These are phyloP conservation scores for Dermochelys coriacea DNA, from an alignment of 2,797 vertebrate genomes.

Conservation along the genomic window DNA sequence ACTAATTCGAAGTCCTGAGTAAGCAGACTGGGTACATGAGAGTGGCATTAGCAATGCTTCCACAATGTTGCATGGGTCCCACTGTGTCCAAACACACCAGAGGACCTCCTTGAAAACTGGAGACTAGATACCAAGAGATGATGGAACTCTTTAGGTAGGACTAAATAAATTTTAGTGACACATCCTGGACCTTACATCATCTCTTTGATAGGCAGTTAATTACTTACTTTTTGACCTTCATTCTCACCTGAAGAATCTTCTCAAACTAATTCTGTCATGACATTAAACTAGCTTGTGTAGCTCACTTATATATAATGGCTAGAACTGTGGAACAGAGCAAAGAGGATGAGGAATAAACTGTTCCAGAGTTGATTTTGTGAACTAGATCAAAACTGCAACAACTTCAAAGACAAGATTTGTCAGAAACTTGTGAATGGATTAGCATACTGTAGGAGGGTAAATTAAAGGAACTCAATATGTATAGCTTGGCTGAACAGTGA, in stretches of 20 bases:
- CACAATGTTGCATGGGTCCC: not conserved
- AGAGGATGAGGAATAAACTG: not conserved
- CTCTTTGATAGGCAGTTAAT: not conserved
- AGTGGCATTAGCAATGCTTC: not conserved
- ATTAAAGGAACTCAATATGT: not conserved
- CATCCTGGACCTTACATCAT: not conserved
- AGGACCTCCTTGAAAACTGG: not conserved
- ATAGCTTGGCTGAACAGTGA: not conserved
- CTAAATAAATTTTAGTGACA: not conserved
- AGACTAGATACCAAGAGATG: not conserved
- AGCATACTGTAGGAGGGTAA: not conserved
- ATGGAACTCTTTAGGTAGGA: not conserved
- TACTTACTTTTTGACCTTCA: conserved; percentile 28
- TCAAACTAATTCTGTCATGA: not conserved
- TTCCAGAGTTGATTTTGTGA: not conserved
- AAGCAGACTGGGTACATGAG: not conserved
- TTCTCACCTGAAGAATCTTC: not conserved
- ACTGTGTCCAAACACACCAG: not conserved
- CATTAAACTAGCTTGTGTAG: not conserved
- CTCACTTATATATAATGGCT: not conserved
- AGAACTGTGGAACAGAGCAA: not conserved
- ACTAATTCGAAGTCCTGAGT: not conserved
- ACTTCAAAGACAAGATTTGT: not conserved
- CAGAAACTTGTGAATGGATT: not conserved
- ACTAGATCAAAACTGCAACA: not conserved